A percentile compares a stretch with the other conserved stretches of the same genome.
phyloP scores from a whole-genome alignment of 2,797 vertebrate species.

The Poecilia wingei region DNA sequence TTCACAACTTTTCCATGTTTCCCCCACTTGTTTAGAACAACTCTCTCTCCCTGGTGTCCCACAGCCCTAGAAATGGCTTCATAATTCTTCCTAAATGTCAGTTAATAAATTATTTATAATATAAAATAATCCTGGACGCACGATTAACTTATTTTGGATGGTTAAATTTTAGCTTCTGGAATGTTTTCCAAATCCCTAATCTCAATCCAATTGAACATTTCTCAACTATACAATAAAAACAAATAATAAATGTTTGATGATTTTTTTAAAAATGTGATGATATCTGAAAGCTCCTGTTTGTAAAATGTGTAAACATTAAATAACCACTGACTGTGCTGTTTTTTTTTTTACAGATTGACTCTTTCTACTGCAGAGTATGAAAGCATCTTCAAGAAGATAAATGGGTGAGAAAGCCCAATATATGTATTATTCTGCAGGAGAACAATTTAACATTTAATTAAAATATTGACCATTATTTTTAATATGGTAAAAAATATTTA shows the following conservation, averaged over 20 bases:
- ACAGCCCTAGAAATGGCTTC: not conserved
- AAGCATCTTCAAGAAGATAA: constrained; percentile 81
- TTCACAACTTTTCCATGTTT: not conserved
- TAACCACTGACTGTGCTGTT: not conserved
- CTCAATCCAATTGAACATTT: not conserved
- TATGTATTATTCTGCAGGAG: not conserved
- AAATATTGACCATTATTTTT: not conserved
- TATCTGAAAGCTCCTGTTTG: not conserved
- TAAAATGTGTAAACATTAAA: not conserved
- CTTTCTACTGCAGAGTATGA: constrained; percentile 76
- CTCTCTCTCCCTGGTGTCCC: not conserved
- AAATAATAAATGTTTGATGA: not conserved
- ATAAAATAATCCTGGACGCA: not conserved
- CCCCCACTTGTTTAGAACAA: not conserved
- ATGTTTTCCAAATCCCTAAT: not conserved
- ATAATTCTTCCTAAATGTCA: not conserved
- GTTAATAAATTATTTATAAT: not conserved
- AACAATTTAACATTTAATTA: not conserved
- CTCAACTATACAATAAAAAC: not conserved
- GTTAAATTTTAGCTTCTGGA: not conserved
- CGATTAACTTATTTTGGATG: not conserved
- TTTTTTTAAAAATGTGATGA: not conserved
- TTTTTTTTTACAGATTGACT: constrained; percentile 72
- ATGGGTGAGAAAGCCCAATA: constrained; percentile 73
- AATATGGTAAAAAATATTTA: too few relatives aligned